Percentiles rank a stretch among this genome's conserved stretches.
Evolutionary conservation across 2,888 invertebrate species (phyloP).

Genomic region (Napeogenes inachia): DNA sequence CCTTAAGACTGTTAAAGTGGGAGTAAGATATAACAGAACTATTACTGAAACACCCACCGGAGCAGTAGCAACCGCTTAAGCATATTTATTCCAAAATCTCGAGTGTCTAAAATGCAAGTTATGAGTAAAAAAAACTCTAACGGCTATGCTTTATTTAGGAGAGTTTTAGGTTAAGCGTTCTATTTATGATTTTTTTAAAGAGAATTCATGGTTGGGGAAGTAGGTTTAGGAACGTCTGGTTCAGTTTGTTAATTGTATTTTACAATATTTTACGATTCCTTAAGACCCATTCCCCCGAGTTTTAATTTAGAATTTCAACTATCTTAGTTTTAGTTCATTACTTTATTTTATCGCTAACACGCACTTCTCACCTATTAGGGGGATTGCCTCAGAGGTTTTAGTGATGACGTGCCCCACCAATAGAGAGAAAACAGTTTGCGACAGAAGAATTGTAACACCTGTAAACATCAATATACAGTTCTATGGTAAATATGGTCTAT

Average conservation of each 20-base stretch:
- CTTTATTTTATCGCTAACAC: conserved; percentile 36
- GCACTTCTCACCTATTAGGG: conserved; percentile 92
- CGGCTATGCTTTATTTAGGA: conserved; percentile 51
- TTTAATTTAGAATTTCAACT: conserved; percentile 42
- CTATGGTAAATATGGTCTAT: conserved; percentile 53
- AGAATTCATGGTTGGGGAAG: conserved; percentile 42
- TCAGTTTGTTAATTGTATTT: conserved; percentile 31
- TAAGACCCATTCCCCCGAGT: conserved; percentile 45
- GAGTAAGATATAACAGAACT: conserved; percentile 33
- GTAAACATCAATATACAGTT: conserved; percentile 82
- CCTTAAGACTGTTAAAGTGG: conserved; percentile 25
- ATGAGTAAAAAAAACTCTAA: conserved; percentile 52
- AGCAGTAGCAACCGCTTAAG: conserved; percentile 43
- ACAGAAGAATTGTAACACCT: conserved; percentile 99
- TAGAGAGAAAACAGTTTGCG: conserved; percentile 99
- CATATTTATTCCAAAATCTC: conserved; percentile 40
- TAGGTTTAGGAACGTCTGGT: conserved; percentile 55
- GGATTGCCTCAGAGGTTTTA: conserved; percentile 99
- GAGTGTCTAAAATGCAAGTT: conserved; percentile 54
- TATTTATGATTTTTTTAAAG: conserved; percentile 56
- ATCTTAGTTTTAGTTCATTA: conserved; percentile 39
- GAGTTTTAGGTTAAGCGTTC: conserved; percentile 59
- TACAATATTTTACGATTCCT: conserved; percentile 47
- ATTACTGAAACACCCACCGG: conserved; percentile 59
- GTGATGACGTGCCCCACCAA: conserved; percentile 99